Evolutionary conservation across 2,113 vertebrate genomes (phyloP), one percentile per base, ranked within the genome.

Genomic region (Hippocampus guttulatus): DNA sequence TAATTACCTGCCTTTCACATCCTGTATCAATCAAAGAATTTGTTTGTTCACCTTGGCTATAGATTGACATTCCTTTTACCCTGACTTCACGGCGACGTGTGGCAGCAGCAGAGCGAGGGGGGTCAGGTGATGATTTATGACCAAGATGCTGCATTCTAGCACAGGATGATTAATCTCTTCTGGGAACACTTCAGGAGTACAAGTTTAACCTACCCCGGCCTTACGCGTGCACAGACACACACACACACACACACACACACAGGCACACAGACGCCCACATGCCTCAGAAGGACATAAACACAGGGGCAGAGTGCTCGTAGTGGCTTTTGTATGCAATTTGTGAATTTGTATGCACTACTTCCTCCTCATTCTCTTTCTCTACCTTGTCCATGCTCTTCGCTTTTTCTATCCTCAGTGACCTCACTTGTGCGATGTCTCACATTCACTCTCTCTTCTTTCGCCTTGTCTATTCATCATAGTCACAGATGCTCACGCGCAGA

Each of bases 51-150:
- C 75, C 33, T 75, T 83, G 68, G 76, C 83, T 82, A 68, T 73
- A 69, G 76, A 79, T 70, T 84, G 86, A 83, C 83, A 85, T 81
- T 86, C 71, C 71, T 85, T 83, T 86, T 84, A 81, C 81, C 81
- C 81, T 51, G 84, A 86, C 81, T 81, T 68, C 67, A 52, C 52
- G 55, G 51, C 74, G 74, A 64, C 8, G 70, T 84, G 81, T 87
- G 86, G 82, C 75, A 79, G 84, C 66, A 69, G 54, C 77, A 68
- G 71, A 54, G 79, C 72, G 70, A 70, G 60, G 81, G 63, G 75
- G 90, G 91, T 91, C 90, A 92, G 89, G 87, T 88, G 86, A 87
- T 91, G 92, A 93, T 93, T 91, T 93, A 93, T 93, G 88, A 87
- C 82, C 85, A 64, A 81, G 79, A 90, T 90, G 89, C 88, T 86